These are phyloP conservation scores for Erethizon dorsatum DNA, from an alignment of 2,797 vertebrate species.

Conservation along the genomic window DNA sequence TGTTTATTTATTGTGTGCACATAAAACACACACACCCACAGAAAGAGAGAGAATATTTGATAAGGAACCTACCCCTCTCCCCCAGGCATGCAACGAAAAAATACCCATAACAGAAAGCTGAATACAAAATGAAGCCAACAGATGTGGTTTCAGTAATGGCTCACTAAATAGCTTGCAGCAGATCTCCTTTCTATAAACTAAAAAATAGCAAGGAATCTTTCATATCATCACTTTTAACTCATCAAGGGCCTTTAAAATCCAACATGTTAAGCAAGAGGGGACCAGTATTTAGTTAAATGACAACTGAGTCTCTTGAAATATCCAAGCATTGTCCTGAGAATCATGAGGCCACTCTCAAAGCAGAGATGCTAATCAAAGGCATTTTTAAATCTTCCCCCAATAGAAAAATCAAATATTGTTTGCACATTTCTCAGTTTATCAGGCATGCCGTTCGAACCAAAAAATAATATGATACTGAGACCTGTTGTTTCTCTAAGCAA, in stretches of 20 bases:
- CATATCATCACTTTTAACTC: conserved; percentile 64
- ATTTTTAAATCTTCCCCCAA: conserved; percentile 32
- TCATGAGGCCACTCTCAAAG: conserved; percentile 41
- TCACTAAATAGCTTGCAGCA: conserved; percentile 80
- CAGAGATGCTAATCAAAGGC: conserved; percentile 54
- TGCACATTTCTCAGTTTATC: conserved; percentile 55
- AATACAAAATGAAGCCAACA: conserved; percentile 77
- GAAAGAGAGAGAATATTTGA: not conserved
- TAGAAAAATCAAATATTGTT: conserved; percentile 61
- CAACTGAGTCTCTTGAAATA: conserved; percentile 18
- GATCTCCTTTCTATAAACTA: conserved; percentile 81
- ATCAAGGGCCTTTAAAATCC: conserved; percentile 4
- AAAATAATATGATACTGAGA: conserved; percentile 31
- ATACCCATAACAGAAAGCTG: conserved; percentile 66
- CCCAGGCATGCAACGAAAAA: not conserved
- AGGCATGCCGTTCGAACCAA: conserved; percentile 20
- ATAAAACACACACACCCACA: not conserved
- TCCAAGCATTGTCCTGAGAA: conserved; percentile 39
- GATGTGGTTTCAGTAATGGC: conserved; percentile 70
- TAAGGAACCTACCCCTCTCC: not conserved
- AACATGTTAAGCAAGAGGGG: conserved; percentile 42
- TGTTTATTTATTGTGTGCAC: not conserved
- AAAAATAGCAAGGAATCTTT: conserved; percentile 76
- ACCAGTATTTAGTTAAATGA: conserved; percentile 34
- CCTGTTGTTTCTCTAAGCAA: conserved; percentile 51